Percentiles rank a stretch among this genome's conserved stretches.
Evolutionary conservation across 2,113 vertebrate genomes (phyloP).

Genomic region (Alligator sinensis): DNA sequence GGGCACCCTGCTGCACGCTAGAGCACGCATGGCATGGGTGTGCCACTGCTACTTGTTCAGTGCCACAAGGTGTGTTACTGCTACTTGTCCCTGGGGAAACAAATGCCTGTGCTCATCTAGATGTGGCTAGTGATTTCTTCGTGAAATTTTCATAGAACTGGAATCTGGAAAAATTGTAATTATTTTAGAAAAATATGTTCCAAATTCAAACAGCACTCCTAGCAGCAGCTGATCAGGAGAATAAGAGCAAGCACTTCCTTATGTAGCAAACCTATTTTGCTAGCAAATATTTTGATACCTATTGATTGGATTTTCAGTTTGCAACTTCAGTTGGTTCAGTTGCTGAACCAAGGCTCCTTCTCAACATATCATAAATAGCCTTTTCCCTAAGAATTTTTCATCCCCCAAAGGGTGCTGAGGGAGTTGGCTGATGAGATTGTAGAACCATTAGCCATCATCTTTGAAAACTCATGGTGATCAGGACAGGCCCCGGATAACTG

Average conservation of each 20-base stretch:
- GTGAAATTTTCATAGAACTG: not conserved
- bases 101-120: no score
- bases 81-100: no score
- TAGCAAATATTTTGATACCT: not conserved
- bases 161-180: not conserved
- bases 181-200: constrained; percentile 20
- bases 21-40: no score
- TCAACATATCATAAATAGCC: not conserved
- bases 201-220: not conserved
- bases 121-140: constrained; percentile 11
- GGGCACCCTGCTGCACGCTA: no score
- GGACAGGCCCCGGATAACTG: no score
- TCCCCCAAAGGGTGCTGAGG: no score
- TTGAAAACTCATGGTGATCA: no score
- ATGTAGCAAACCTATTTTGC: not conserved
- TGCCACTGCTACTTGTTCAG: no score
- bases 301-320: not conserved
- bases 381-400: not conserved
- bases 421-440: no score
- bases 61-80: no score
- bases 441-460: no score
- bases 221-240: not conserved
- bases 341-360: not conserved
- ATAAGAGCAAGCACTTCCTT: not conserved
- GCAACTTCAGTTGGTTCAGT: not conserved